These are phyloP conservation scores for Kryptopterus vitreolus DNA, from an alignment of 2,797 vertebrate species.

Conservation along the genomic window DNA sequence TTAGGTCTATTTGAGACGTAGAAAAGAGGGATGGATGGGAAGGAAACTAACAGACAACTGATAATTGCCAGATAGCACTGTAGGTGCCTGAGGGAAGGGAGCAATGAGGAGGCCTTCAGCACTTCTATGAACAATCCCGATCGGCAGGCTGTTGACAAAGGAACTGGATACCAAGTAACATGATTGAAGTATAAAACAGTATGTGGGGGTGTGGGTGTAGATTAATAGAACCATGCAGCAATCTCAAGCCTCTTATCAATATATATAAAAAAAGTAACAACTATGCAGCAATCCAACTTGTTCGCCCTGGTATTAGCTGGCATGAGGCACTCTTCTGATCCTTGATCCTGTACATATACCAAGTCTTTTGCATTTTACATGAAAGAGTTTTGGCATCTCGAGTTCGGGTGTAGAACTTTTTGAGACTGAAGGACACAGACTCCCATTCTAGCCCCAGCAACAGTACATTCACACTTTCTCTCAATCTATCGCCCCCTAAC, in stretches of 20 bases:
- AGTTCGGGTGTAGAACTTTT: background rate
- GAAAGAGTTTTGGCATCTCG: background rate
- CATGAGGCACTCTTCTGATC: background rate
- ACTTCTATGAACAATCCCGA: background rate
- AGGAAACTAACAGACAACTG: constrained; percentile 6
- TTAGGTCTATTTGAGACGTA: background rate
- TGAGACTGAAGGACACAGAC: background rate
- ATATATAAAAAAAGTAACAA: background rate
- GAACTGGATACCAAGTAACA: background rate
- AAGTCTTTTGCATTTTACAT: background rate
- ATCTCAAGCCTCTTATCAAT: background rate
- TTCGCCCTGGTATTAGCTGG: background rate
- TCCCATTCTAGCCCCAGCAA: background rate
- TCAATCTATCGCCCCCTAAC: constrained; percentile 18
- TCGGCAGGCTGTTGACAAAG: background rate
- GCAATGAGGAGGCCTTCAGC: constrained; percentile 1
- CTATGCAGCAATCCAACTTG: background rate
- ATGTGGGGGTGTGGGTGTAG: background rate
- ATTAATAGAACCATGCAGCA: background rate
- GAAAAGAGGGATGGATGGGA: background rate
- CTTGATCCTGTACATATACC: background rate
- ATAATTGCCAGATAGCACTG: constrained; percentile 5
- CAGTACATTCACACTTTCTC: background rate
- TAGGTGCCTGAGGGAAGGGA: background rate
- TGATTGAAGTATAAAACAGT: background rate